These are phyloP conservation scores for Lamprotornis superbus DNA, from an alignment of 2,113 vertebrate genomes.

Conservation along the genomic window DNA sequence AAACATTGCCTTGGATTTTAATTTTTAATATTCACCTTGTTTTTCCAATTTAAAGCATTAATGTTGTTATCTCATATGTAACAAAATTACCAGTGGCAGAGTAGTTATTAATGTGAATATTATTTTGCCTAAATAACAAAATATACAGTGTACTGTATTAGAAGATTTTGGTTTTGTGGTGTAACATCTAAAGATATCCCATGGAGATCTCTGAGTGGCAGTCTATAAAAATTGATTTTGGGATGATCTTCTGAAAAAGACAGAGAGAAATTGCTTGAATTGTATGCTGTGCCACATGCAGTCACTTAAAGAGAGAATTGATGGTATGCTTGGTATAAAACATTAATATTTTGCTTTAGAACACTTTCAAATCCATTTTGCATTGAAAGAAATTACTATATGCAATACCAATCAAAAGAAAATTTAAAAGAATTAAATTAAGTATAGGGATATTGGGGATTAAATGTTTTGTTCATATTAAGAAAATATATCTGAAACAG, in stretches of 20 bases:
- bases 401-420: not conserved
- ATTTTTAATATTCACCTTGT: not conserved
- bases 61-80: not conserved
- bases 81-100: not conserved
- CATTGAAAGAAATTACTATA: not conserved
- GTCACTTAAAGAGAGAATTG: not conserved
- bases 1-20: not conserved
- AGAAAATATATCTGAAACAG: not conserved
- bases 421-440: not conserved
- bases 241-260: not conserved
- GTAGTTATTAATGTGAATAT: not conserved
- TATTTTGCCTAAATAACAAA: not conserved
- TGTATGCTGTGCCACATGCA: not conserved
- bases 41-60: not conserved
- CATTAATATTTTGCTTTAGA: not conserved
- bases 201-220: not conserved
- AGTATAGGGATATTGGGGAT: not conserved
- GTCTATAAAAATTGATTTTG: not conserved
- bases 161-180: not conserved
- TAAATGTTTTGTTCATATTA: not conserved
- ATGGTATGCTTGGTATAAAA: not conserved
- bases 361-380: not conserved
- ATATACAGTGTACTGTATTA: not conserved
- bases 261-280: not conserved
- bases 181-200: not conserved